These are phyloP conservation scores for Drosophila watanabei DNA, from an alignment of 1,140 invertebrate species.

Conservation along the genomic window DNA sequence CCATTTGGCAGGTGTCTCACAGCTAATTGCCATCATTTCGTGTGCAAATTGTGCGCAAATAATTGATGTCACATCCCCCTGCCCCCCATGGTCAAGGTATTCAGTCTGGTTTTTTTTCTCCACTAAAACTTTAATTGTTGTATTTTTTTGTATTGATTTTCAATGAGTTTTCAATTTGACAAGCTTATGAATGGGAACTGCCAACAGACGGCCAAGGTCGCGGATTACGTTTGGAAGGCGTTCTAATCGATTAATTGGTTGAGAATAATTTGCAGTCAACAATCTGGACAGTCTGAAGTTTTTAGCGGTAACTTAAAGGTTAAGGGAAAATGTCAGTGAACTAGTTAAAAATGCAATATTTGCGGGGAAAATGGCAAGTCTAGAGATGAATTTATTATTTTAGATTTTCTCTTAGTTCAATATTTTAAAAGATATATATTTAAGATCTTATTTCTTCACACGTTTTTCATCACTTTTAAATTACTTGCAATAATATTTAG, in stretches of 20 bases:
- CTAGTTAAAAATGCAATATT: no score
- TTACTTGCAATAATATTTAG: not conserved
- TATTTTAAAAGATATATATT: no score
- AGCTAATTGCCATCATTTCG: conserved; percentile 75
- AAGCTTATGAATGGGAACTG: conserved; percentile 15
- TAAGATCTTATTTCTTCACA: no score
- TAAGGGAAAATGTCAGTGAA: not conserved
- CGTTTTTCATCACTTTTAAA: not conserved
- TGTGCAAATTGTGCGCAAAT: conserved; percentile 70
- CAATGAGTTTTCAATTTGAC: conserved; percentile 15
- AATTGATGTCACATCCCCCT: conserved; percentile 27
- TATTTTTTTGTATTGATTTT: conserved; percentile 65
- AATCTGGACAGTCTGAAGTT: not conserved
- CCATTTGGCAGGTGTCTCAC: conserved; percentile 55
- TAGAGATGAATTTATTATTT: not conserved
- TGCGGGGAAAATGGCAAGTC: rapidly evolving
- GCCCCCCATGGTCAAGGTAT: conserved; percentile 44
- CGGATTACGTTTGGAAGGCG: not conserved
- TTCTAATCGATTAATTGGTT: conserved; percentile 12
- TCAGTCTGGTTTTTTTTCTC: conserved; percentile 19
- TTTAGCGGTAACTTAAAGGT: not conserved
- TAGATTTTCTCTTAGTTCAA: no score
- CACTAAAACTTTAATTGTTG: not conserved
- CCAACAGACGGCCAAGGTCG: conserved; percentile 16
- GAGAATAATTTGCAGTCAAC: conserved; percentile 7